A percentile compares a stretch with the other conserved stretches of the same genome.
phyloP scores from a whole-genome alignment of 2,888 invertebrate genomes.

The Pyrrhia umbra region DNA sequence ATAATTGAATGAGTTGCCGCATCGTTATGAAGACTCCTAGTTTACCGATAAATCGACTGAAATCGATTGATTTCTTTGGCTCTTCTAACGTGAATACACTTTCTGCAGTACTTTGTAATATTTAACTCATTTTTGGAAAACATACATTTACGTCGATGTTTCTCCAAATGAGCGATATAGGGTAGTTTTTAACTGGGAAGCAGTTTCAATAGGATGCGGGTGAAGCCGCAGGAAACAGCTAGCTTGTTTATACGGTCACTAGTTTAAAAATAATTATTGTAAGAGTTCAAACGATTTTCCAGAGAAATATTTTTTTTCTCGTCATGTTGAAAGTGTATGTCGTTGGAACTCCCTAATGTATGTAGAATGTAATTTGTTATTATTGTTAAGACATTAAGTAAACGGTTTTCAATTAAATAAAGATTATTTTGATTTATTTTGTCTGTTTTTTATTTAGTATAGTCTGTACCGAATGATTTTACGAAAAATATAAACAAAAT shows the following conservation, averaged over 20 bases:
- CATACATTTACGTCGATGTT: too few species aligned
- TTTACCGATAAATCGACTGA: too few species aligned
- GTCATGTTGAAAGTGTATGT: slow-evolving; percentile 20
- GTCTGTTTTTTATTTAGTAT: neutral
- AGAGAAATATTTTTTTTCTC: neutral
- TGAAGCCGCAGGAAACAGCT: neutral
- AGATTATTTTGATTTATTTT: slow-evolving; percentile 48
- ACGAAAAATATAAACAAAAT: too few species aligned
- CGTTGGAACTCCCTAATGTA: slow-evolving; percentile 44
- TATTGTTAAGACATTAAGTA: slow-evolving; percentile 53
- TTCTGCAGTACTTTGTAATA: too few species aligned
- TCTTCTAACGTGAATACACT: too few species aligned
- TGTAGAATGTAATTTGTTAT: slow-evolving; percentile 53
- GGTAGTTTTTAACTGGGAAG: too few species aligned
- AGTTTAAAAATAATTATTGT: slow-evolving; percentile 31
- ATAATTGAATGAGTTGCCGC: too few species aligned
- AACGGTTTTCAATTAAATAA: slow-evolving; percentile 56
- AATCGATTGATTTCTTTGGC: too few species aligned
- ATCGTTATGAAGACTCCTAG: too few species aligned
- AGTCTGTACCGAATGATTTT: too few species aligned
- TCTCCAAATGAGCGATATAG: too few species aligned
- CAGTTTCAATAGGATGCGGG: neutral
- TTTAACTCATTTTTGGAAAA: too few species aligned
- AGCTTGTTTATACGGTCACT: neutral
- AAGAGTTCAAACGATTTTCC: slow-evolving; percentile 39